Evolutionary conservation across 2,888 invertebrate genomes (phyloP), one percentile per base, ranked within the genome.

Genomic region (Apamea crenata): DNA sequence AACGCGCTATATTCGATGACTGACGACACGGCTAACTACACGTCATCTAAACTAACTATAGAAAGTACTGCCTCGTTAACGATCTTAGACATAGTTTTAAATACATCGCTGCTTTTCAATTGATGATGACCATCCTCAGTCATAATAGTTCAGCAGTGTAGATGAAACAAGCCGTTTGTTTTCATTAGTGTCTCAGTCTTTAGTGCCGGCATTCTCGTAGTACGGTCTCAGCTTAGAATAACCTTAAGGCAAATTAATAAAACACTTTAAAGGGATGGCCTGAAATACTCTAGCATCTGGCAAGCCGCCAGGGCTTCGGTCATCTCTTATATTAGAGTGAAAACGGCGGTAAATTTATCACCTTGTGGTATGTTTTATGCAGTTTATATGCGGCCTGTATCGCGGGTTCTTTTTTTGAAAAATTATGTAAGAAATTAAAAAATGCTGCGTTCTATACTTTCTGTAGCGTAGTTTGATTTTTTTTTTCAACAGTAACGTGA

Each of bases 171-270:
- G 63, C 70, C 67, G 76, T 82, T 84, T 67, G 63, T 88, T 89
- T 87, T 74, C 67, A 83, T 78, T 76, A 67, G 44, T 79, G 56
- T 70, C 50, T 50, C 66, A 0, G 75, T 78, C 53, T 87, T 82
- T 85, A 79, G 76, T 88, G 77, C 65, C 44, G 81, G 78, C 53
- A 80, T 91, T 91, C 89, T 88, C 86, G 88, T 91, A 90, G 88
- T 88, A 91, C 90, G 85, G 86, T 81, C 85, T 81, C 72, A 81
- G 90, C 89, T 89, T 91, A 92, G 93, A 95, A 95, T 95, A 96
- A 93, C 95, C 94, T 94, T 90, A 94, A 93, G 93, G 93, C 93
- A 95, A 95, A 95, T 96, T 95, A 96, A 96, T 96, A 96, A 96
- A 96, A 96, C 95, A 92, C 93, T 93, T 95, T 94, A 96, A 96